Base-by-base conservation (phyloP, 2,113 vertebrate genomes). In the Callionymus lyra region DNA sequence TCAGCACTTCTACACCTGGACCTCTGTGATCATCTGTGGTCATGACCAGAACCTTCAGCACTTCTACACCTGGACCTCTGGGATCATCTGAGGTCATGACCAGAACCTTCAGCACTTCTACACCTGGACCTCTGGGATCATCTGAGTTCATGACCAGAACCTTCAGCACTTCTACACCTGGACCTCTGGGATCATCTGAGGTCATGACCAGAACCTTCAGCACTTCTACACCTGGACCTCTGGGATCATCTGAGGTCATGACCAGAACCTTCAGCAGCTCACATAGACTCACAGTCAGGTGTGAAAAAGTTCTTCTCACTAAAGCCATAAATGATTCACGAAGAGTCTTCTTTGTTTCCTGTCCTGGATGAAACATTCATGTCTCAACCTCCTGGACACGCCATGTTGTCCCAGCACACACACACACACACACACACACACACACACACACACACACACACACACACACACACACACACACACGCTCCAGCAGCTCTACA, bases 321-420 rank as follows among this genome's bases (percentile, higher is more conserved):
- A 41, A 32, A 19, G 4, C 13, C 34, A 59, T 77, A 40, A 68
- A 74, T 70, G 38, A 76, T 79, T 69, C 44, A 72, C 4, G 50
- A 67, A 44, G 10, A 31, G 41, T 44, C 33, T 53, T 39, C 47
- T 69, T 54, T 68, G 57, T 76, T 67, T 76, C 59, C 72, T 76
- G 70, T 47, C 48, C 37, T n/a, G 6, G 27, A 56, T 66, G 35
- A 79, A 73, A 80, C 59, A 67, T 80, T 71, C 31, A 77, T 69
- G 44, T 15, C 47, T 63, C 2, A 16, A 59, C 34, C 50, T 70
- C 70, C 41, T 41, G 15, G 40, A 59, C 50, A 72, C 38, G 34
- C 34, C 38, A 59, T 50, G 34, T 44, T 58, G 44, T 41, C 34
- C 47, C 43, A 59, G 68, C 62, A 70, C 16, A 60, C 53, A 58